Conservation (phyloP, 2,888 invertebrate genomes). For the Brachypterus glaber region DNA sequence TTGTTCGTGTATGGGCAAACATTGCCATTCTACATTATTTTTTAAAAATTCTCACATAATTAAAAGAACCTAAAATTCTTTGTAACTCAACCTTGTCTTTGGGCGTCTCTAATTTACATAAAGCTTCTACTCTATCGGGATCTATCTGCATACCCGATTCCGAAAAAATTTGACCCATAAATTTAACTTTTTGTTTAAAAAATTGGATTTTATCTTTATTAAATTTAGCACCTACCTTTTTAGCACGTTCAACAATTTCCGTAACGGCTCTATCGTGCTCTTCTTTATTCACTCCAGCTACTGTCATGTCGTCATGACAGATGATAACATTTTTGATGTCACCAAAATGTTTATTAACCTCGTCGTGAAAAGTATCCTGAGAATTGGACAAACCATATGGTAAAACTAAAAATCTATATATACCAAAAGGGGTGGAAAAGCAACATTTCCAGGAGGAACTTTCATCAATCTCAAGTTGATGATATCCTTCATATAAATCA, state of each 20-base stretch:
- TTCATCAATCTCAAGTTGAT: conserved; percentile 15
- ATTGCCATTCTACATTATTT: conserved; percentile 17
- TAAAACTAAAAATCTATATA: conserved; percentile 14
- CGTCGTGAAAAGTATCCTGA: conserved; percentile 20
- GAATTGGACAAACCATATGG: conserved; percentile 20
- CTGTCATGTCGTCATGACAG: conserved; percentile 19
- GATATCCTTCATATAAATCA: conserved; percentile 18
- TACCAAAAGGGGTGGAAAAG: conserved; percentile 17
- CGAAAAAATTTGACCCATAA: neutral
- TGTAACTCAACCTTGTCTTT: conserved; percentile 15
- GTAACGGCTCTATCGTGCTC: conserved; percentile 18
- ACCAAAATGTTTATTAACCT: conserved; percentile 17
- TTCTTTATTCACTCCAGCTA: conserved; percentile 10
- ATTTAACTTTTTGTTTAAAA: conserved; percentile 13
- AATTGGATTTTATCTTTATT: conserved; percentile 20
- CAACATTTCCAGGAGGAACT: conserved; percentile 20
- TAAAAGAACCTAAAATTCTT: conserved; percentile 13
- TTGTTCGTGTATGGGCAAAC: conserved; percentile 16
- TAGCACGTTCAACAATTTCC: conserved; percentile 14
- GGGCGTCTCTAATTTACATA: conserved; percentile 10
- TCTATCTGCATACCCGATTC: conserved; percentile 2
- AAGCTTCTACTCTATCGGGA: conserved; percentile 11
- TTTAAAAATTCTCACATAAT: conserved; percentile 18
- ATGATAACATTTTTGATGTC: conserved; percentile 14
- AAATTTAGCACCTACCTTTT: conserved; percentile 15